These are phyloP conservation scores for Daktulosphaira vitifoliae DNA, from an alignment of 1,140 invertebrate genomes.

Conservation along the genomic window DNA sequence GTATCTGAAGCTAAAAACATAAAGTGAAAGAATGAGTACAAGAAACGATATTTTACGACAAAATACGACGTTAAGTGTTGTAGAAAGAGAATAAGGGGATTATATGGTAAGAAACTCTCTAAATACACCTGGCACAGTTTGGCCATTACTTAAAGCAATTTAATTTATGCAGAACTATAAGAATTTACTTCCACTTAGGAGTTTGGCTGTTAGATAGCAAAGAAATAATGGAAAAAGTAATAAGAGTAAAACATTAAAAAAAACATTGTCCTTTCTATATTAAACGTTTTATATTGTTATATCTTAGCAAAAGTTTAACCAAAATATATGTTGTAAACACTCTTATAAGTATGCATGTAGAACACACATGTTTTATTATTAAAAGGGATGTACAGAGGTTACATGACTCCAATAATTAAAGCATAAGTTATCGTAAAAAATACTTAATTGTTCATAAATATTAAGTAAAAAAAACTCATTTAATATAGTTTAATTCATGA, in stretches of 20 bases:
- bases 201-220: neutral
- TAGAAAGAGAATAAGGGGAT: neutral
- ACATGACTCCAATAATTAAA: too few species aligned
- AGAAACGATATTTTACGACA: conserved; percentile 27
- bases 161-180: conserved; percentile 30
- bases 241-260: neutral
- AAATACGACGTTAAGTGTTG: neutral
- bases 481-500: too few species aligned
- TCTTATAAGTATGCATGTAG: too few species aligned
- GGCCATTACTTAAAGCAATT: conserved; percentile 18
- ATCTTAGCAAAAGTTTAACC: too few species aligned
- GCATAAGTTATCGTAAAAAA: too few species aligned
- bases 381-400: too few species aligned
- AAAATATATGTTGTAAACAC: too few species aligned
- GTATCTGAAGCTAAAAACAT: conserved; percentile 25
- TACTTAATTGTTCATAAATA: too few species aligned
- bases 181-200: neutral
- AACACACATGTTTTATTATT: too few species aligned
- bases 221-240: neutral
- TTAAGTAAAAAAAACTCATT: too few species aligned
- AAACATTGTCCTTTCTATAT: too few species aligned
- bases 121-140: conserved; percentile 25
- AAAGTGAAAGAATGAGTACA: neutral
- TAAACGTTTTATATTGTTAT: too few species aligned
- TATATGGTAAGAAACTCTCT: conserved; percentile 9